Base-by-base conservation (phyloP, 2,797 vertebrate species). In the Pogoniulus pusillus region DNA sequence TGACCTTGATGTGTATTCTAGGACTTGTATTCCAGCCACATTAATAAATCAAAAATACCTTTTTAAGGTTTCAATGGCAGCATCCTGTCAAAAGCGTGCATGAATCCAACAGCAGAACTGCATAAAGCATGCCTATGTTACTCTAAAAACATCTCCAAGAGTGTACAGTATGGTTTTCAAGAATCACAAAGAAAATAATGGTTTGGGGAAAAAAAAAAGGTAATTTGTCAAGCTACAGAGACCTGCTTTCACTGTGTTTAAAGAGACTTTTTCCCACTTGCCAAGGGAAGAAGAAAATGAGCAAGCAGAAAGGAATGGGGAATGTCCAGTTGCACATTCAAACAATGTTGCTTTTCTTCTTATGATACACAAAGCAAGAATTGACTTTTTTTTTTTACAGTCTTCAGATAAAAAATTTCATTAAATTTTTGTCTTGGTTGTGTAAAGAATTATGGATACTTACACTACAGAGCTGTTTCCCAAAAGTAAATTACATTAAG, bases 231-330 rank as follows among this genome's bases (percentile, higher is more conserved):
- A 94, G 89, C 82, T 94, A 88, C 85, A 94, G 77, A 93, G 87
- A 93, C 93, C 82, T 77, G 92, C 76, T 89, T 97, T 95, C 90
- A 93, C 91, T 93, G 90, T 94, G 65, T 94, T 97, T 96, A 95
- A 96, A 96, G 88, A 93, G 88, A 90, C 79, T 91, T 96, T 96
- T 95, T 96, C 94, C 94, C 92, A 94, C 76, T 95, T 85, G 82
- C 55, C 80, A 94, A 17, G 62, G 77, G 43, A 96, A 34, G 88
- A 94, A 96, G 89, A 96, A 95, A 95, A 87, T 95, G 95, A 96
- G 87, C 94, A 96, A 96, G 92, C 81, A 95, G 94, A 96, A 96
- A 96, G 96, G 95, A 97, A 97, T 96, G 95, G 93, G 95, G 90
- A 96, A 96, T 82, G 91, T 93, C 62, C 89, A 94, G 62, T 72